Evolutionary conservation across 2,113 vertebrate genomes (phyloP).

Genomic region (Hypanus sabinus): DNA sequence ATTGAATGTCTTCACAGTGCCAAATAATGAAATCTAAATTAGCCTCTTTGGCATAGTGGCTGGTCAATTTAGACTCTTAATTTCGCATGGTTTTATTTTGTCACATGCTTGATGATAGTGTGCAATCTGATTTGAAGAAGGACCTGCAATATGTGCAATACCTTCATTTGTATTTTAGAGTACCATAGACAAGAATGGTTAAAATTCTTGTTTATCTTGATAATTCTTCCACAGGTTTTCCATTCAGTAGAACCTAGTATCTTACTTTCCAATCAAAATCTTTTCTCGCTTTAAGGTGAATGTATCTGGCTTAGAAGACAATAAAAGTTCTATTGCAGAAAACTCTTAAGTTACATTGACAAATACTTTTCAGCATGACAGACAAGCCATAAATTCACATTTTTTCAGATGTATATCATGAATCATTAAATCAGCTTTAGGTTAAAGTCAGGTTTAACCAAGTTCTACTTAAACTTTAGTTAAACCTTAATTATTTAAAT

Average conservation of each 20-base stretch:
- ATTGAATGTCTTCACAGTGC: constrained; percentile 41
- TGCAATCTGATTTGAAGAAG: too few species aligned
- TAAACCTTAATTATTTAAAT: background rate
- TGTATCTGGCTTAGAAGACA: background rate
- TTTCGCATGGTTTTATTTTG: constrained; percentile 37
- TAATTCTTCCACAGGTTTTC: background rate
- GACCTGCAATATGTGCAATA: background rate
- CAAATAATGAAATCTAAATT: constrained; percentile 41
- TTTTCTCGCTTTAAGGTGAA: background rate
- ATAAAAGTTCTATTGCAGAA: background rate
- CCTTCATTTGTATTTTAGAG: constrained; percentile 1
- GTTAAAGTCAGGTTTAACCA: background rate
- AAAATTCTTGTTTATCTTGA: too few species aligned
- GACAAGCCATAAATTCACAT: background rate
- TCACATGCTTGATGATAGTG: background rate
- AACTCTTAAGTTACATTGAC: background rate
- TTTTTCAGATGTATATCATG: background rate
- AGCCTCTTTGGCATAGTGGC: constrained; percentile 38
- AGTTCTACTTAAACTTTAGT: background rate
- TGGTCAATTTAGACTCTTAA: constrained; percentile 33
- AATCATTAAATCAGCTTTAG: background rate
- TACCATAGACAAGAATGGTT: background rate
- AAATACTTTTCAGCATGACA: background rate
- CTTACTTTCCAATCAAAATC: background rate
- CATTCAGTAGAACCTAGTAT: background rate